Evolutionary conservation across 1,140 invertebrate species (phyloP).

Genomic region (Nephila pilipes): DNA sequence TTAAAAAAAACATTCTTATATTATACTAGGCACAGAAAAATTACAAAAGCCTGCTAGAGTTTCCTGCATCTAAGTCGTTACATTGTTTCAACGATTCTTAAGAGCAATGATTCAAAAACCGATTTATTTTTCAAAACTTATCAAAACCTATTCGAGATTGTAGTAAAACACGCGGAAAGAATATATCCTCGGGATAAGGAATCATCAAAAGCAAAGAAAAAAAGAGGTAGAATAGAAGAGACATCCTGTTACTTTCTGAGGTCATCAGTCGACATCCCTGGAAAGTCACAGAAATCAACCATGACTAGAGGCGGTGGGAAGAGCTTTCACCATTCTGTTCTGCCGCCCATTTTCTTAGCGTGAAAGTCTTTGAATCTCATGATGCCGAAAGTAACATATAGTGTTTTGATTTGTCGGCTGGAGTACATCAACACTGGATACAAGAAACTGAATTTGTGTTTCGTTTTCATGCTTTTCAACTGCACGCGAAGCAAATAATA

Average conservation of each 20-base stretch:
- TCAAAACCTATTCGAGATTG: neutral
- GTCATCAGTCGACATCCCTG: conserved; percentile 10
- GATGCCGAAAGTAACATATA: neutral
- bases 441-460: neutral
- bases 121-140: neutral
- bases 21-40: no score
- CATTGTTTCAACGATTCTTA: neutral
- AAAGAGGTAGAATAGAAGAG: neutral
- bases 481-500: no score
- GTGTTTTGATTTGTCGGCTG: neutral
- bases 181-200: neutral
- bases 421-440: neutral
- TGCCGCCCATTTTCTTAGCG: neutral
- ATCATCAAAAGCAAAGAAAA: neutral
- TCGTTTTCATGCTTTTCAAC: neutral
- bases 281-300: conserved; percentile 5
- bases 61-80: neutral
- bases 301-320: neutral
- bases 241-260: conserved; percentile 37
- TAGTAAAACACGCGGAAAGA: neutral
- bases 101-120: neutral
- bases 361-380: neutral
- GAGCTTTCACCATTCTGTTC: neutral
- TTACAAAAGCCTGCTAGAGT: no score
- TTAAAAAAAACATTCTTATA: no score